Conservation (phyloP, 2,113 vertebrate genomes). For the Thamnophis sirtalis region DNA sequence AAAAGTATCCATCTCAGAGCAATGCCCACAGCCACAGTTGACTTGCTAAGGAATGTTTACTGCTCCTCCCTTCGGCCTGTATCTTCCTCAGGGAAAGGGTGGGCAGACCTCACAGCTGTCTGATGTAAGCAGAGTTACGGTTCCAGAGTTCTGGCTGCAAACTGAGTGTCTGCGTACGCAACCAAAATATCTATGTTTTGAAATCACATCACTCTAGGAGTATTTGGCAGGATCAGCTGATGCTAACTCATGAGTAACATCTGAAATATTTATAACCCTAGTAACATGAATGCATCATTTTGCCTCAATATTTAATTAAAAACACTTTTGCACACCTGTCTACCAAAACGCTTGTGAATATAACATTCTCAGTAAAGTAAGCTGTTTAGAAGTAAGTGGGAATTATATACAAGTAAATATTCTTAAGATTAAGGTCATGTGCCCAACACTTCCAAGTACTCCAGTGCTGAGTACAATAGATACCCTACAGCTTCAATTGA, state of each 20-base stretch:
- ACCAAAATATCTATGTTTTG: conserved; percentile 50
- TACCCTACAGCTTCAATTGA: background rate
- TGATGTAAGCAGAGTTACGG: conserved; percentile 62
- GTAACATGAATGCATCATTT: conserved; percentile 12
- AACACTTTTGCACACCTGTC: background rate
- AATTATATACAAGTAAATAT: background rate
- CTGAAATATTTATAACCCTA: background rate
- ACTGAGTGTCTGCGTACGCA: conserved; percentile 51
- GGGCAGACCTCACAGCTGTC: conserved; percentile 71
- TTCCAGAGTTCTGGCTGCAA: conserved; percentile 59
- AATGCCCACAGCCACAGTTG: conserved; percentile 62
- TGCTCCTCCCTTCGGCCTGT: conserved; percentile 64
- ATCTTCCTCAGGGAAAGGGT: conserved; percentile 74
- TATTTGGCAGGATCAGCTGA: conserved; percentile 48
- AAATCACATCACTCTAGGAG: conserved; percentile 51
- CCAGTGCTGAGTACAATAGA: background rate
- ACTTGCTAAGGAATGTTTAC: conserved; percentile 68
- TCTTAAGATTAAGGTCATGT: background rate
- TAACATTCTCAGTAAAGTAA: background rate
- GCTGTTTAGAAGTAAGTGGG: background rate
- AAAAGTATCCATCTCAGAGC: conserved; percentile 57
- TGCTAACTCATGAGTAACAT: conserved; percentile 42
- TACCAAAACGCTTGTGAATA: background rate
- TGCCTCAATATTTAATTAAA: background rate
- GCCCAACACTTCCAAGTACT: background rate